Evolutionary conservation across 92 coral and sea anemone genomes (phyloP).

Genomic region (Heliopora coerulea): DNA sequence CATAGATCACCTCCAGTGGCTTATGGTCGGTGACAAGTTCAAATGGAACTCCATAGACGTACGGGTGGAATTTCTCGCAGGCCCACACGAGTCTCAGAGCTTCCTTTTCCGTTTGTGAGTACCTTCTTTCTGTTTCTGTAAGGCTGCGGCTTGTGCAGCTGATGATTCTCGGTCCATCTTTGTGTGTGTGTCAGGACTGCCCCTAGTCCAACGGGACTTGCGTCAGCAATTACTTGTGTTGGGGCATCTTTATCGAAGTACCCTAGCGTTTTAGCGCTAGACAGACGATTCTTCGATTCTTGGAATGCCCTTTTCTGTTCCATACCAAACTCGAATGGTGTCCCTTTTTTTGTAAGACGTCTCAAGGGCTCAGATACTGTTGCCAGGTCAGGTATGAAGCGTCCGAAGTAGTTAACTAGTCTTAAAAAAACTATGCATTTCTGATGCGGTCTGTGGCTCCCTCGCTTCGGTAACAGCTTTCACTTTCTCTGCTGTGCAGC

Average conservation of each 20-base stretch:
- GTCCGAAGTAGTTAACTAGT: no score
- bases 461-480: no score
- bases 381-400: conserved; percentile 38
- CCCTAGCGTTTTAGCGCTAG: conserved; percentile 15
- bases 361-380: conserved; percentile 39
- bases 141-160: conserved; percentile 37
- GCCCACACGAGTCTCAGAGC: conserved; percentile 44
- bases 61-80: conserved; percentile 39
- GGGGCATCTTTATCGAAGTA: conserved; percentile 33
- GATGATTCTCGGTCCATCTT: conserved; percentile 13
- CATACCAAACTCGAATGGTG: conserved; percentile 38
- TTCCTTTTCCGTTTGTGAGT: conserved; percentile 48
- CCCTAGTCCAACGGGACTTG: conserved; percentile 49
- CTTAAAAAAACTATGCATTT: no score
- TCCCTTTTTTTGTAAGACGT: conserved; percentile 31
- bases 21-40: conserved; percentile 34
- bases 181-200: conserved; percentile 38
- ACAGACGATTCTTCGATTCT: conserved; percentile 15
- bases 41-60: conserved; percentile 33
- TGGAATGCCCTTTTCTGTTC: conserved; percentile 23
- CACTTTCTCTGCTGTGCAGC: no score
- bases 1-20: conserved; percentile 28
- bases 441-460: no score
- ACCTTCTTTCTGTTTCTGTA: conserved; percentile 42
- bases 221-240: conserved; percentile 33